phyloP scores from a whole-genome alignment of 2,797 vertebrate species.

The Sebastes taczanowskii region DNA sequence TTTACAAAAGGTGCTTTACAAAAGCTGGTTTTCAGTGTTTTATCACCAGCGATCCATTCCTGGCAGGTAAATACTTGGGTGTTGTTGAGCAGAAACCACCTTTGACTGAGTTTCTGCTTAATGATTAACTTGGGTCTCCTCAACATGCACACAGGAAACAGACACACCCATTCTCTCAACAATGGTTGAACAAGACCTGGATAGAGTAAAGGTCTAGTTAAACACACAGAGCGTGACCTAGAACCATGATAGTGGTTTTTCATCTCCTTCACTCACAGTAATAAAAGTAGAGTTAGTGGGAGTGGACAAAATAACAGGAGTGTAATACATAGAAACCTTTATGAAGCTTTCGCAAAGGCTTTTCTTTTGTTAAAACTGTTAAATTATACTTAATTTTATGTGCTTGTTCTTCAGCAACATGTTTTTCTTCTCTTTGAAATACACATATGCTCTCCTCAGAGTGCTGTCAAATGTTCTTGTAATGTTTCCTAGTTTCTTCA shows the following conservation, averaged over 20 bases:
- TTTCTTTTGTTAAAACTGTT: neutral
- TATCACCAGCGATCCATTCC: neutral
- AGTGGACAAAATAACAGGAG: neutral
- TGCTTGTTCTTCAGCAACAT: no score
- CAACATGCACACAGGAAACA: neutral
- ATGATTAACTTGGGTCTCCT: slow-evolving; percentile 17
- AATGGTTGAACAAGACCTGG: neutral
- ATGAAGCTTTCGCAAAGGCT: neutral
- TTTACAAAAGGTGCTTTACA: slow-evolving; percentile 92
- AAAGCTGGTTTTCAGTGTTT: neutral
- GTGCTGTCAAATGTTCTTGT: neutral
- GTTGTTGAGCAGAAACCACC: neutral
- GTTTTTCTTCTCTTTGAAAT: no score
- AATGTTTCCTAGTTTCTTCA: neutral
- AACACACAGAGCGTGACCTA: neutral
- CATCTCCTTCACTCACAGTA: neutral
- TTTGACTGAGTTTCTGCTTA: neutral
- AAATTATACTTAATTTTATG: no score
- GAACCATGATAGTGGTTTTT: neutral
- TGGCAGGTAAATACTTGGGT: neutral
- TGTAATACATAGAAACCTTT: neutral
- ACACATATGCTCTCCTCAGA: neutral
- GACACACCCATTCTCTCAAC: neutral
- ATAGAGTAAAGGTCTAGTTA: slow-evolving; percentile 5
- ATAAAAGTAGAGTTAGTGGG: neutral